A percentile compares a stretch with the other conserved stretches of the same genome.
Evolutionary conservation across 2,797 vertebrate species (phyloP).

Genomic region (Acridotheres tristis): DNA sequence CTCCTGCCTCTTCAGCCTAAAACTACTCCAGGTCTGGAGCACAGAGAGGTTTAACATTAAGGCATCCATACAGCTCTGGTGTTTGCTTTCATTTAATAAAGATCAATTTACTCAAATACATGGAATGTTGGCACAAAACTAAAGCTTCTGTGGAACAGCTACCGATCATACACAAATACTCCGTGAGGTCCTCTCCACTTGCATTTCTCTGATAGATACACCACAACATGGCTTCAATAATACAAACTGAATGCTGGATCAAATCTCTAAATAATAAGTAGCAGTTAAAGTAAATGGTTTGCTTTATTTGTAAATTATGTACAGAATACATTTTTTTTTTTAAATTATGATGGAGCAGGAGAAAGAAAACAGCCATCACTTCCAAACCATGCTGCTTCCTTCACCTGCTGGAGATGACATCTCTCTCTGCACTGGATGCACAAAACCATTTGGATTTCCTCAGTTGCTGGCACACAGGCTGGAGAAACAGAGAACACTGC

Average conservation of each 20-base stretch:
- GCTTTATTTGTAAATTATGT: slow-evolving; percentile 81
- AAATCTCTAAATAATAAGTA: slow-evolving; percentile 81
- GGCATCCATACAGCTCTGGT: slow-evolving; percentile 76
- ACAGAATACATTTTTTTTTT: slow-evolving; percentile 74
- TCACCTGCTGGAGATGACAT: slow-evolving; percentile 66
- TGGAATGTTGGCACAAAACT: slow-evolving; percentile 84
- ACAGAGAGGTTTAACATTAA: slow-evolving; percentile 74
- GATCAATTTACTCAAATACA: slow-evolving; percentile 77
- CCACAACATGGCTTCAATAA: slow-evolving; percentile 74
- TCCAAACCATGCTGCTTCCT: slow-evolving; percentile 48
- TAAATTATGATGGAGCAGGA: slow-evolving; percentile 65
- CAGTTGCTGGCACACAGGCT: slow-evolving; percentile 71
- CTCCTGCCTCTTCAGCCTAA: slow-evolving; percentile 58
- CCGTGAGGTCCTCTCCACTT: slow-evolving; percentile 67
- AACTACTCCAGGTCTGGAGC: slow-evolving; percentile 64
- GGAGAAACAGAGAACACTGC: slow-evolving; percentile 69
- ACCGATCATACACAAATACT: slow-evolving; percentile 63
- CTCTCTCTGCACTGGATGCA: slow-evolving; percentile 63
- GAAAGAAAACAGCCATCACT: slow-evolving; percentile 50
- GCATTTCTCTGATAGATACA: slow-evolving; percentile 73
- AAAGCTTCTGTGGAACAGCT: slow-evolving; percentile 77
- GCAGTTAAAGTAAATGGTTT: slow-evolving; percentile 81
- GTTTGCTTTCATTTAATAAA: slow-evolving; percentile 79
- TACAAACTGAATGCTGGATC: slow-evolving; percentile 78
- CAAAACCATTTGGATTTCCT: slow-evolving; percentile 78